Evolutionary conservation across 92 coral and sea anemone species (phyloP), one percentile per base, ranked within the genome.

Genomic region (Parazoanthus swiftii): DNA sequence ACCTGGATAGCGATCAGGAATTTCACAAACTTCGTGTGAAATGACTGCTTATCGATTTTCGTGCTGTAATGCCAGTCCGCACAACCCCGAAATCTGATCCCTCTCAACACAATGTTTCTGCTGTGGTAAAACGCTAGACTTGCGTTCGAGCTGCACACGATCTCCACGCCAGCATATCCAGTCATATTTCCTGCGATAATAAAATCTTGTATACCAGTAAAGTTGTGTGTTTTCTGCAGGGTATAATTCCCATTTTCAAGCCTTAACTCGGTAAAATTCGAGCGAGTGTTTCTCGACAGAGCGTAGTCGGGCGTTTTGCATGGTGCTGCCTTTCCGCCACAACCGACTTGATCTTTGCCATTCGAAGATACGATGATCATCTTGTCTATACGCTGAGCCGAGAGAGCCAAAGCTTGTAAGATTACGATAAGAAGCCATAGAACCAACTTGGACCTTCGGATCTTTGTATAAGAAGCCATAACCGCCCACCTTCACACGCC

Each of bases 1-100:
- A 90, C 56, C 70, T 85, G 88, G 11, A 90, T 66, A 35, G 92
- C 89, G 0, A 77, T 44, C 81, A 86, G 44, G 71, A 90, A 90
- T 33, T 71, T 71, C 25, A 84, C 58, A 71, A 42, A 84, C 25
- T 72, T 36, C 29, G 67, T 46, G 71, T 46, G 26, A 84, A 84
- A 70, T 13, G 79, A 43, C 46, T 70, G 18, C 23, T 84, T 84
- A 4, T 84, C 87, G 20, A 84, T 84, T 66, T 71, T 71, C 20
- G 87, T 84, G 77, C 87, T 84, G 29, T 33, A 84, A 71, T 84
- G 87, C 87, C 87, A 84, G 29, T 68, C 87, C 6, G 87, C 87
- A 72, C 87, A 84, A 9, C 77, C 29, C 4, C 39, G n/a, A 0
- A 84, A 36, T 7, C 44, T 84, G 77, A 84, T 6, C 15, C 78